Evolutionary conservation across 2,797 vertebrate genomes (phyloP), one percentile per base, ranked within the genome.

Genomic region (Sebastes melanostomus): DNA sequence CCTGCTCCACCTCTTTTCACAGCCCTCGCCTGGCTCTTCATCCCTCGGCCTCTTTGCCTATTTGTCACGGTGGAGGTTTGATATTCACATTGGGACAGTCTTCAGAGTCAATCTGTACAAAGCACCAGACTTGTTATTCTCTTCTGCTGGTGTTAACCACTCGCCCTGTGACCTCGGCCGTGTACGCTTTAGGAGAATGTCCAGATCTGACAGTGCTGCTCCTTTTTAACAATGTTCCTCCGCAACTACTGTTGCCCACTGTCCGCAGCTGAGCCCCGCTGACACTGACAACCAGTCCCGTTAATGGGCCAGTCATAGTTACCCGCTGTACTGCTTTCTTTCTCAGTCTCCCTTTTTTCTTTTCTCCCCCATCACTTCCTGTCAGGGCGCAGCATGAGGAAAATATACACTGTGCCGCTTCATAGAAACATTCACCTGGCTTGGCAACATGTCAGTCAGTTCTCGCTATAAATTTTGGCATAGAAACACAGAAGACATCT

Each of bases 81-180:
- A 93, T 89, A 88, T 92, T 86, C 90, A 92, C 94, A 88, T 85
- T 22, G 92, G 91, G 93, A 91, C 81, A 66, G 86, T 89, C 90
- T 82, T 93, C 88, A 88, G 91, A 92, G 92, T 94, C 92, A 85
- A 91, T 93, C 91, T 91, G 90, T 88, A 92, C 92, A 90, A 92
- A 92, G 92, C 66, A 27, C 46, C 36, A 14, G 87, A 88, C 93
- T 89, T 93, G 93, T 93, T 93, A 93, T 91, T 91, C 88, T 89
- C 88, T 80, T 66, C 88, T 86, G 86, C 81, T n/a, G 8, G 87
- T 92, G 93, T 92, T 92, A 92, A 89, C 87, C 84, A 62, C 38
- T 77, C 61, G 68, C 89, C 80, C 81, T 59, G 80, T 92, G 91
- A 93, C 92, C 93, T 78, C 70, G 55, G 74, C 82, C 83, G 4